phyloP scores from a whole-genome alignment of 1,140 invertebrate genomes.

The Ectropis grisescens region DNA sequence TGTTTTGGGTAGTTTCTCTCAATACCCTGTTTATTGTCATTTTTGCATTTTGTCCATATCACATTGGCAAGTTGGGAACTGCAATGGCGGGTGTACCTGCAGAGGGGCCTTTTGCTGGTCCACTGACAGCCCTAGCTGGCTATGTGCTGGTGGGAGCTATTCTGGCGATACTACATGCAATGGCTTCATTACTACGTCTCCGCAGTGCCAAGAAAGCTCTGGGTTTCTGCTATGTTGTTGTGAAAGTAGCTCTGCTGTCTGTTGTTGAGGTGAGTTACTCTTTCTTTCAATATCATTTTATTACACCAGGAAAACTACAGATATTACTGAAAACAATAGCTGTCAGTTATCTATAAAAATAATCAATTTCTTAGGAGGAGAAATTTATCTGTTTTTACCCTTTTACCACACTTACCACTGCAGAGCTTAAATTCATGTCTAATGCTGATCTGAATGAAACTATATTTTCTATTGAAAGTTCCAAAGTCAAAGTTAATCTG shows the following conservation, averaged over 20 bases:
- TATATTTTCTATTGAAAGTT: too few species aligned
- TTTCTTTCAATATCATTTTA: conserved; percentile 2
- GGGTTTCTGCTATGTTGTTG: conserved; percentile 96
- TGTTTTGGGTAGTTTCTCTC: conserved; percentile 98
- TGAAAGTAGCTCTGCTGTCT: conserved; percentile 78
- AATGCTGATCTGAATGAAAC: too few species aligned
- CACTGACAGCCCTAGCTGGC: conserved; percentile 93
- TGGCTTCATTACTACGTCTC: conserved; percentile 82
- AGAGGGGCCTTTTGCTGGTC: conserved; percentile 90
- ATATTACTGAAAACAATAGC: too few species aligned
- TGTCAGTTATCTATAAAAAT: too few species aligned
- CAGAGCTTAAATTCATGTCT: too few species aligned
- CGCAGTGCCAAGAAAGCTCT: conserved; percentile 87
- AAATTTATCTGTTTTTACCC: too few species aligned
- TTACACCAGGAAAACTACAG: too few species aligned
- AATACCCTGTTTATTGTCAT: conserved; percentile 97
- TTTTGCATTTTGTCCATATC: conserved; percentile 96
- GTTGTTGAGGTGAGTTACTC: conserved; percentile 54
- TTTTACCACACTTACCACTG: too few species aligned
- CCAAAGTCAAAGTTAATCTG: too few species aligned
- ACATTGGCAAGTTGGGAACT: conserved; percentile 91
- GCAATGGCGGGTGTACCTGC: conserved; percentile 81
- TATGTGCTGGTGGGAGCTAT: conserved; percentile 92
- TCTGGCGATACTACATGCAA: conserved; percentile 86
- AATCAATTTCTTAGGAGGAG: too few species aligned